Evolutionary conservation across 2,113 vertebrate genomes (phyloP).

Genomic region (Stictonetta naevosa): DNA sequence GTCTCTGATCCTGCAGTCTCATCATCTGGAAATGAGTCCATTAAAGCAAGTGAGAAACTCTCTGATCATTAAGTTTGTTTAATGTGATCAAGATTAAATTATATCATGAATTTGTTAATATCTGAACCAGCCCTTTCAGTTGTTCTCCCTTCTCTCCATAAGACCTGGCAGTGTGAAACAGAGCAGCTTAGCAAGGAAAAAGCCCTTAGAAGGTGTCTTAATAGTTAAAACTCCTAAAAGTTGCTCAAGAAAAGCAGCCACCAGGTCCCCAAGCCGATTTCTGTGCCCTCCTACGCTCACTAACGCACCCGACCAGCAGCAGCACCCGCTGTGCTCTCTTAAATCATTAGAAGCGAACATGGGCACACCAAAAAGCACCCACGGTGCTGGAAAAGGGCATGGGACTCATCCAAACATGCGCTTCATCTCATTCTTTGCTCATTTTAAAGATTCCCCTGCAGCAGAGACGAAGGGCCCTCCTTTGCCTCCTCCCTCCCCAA

Average conservation of each 20-base stretch:
- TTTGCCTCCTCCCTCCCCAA: neutral
- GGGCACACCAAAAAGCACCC: neutral
- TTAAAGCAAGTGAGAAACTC: constrained; percentile 28
- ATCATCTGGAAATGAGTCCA: constrained; percentile 12
- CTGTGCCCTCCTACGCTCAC: neutral
- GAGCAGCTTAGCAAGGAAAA: neutral
- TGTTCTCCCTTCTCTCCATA: neutral
- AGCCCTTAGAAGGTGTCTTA: neutral
- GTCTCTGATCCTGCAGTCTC: neutral
- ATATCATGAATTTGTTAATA: neutral
- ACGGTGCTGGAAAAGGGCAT: accelerated
- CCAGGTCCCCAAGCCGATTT: accelerated
- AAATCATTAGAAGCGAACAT: accelerated
- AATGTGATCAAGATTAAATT: constrained; percentile 31
- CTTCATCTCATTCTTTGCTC: neutral
- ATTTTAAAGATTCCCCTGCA: neutral
- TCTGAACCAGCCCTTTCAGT: neutral
- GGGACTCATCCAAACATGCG: accelerated
- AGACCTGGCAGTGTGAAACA: neutral
- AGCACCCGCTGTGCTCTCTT: accelerated
- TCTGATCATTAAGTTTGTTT: constrained; percentile 8
- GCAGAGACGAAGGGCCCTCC: accelerated
- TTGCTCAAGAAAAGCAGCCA: neutral
- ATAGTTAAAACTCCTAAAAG: neutral
- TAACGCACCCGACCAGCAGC: accelerated